Percentiles rank a stretch among this genome's conserved stretches.
phyloP scores from a whole-genome alignment of 2,797 vertebrate genomes.

The Chiroxiphia lanceolata region DNA sequence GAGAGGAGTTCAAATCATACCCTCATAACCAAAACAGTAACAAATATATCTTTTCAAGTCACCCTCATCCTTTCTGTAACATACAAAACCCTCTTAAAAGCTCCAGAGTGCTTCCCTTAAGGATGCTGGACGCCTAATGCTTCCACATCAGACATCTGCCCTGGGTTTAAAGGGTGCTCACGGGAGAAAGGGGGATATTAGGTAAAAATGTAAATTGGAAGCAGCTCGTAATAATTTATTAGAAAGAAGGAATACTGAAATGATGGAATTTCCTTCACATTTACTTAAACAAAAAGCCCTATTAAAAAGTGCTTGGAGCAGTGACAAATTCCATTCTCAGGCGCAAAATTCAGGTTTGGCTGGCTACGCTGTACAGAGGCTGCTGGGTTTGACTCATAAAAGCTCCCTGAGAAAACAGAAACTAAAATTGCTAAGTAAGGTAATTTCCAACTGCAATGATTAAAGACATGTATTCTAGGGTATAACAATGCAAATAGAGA shows the following conservation, averaged over 20 bases:
- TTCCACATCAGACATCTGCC: neutral
- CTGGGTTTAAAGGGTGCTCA: neutral
- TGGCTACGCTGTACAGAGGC: neutral
- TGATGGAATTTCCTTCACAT: neutral
- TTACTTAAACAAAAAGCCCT: slow-evolving; percentile 28
- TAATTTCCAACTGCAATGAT: neutral
- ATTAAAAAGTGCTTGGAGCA: slow-evolving; percentile 15
- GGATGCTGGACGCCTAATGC: neutral
- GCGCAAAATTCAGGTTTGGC: slow-evolving; percentile 17
- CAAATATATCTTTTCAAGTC: neutral
- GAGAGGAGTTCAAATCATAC: neutral
- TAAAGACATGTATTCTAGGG: neutral
- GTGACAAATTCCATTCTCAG: neutral
- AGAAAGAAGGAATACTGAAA: neutral
- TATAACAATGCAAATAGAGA: slow-evolving; percentile 3
- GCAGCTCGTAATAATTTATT: neutral
- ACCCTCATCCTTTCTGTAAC: neutral
- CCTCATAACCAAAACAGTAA: neutral
- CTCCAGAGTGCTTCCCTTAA: neutral
- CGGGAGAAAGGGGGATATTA: neutral
- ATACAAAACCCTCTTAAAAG: neutral
- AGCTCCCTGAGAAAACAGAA: slow-evolving; percentile 40
- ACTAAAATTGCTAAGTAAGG: slow-evolving; percentile 43
- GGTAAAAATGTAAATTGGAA: neutral
- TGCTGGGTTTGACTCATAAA: slow-evolving; percentile 36